These are phyloP conservation scores for Copsychus sechellarum DNA, from an alignment of 2,113 vertebrate genomes.

Conservation along the genomic window DNA sequence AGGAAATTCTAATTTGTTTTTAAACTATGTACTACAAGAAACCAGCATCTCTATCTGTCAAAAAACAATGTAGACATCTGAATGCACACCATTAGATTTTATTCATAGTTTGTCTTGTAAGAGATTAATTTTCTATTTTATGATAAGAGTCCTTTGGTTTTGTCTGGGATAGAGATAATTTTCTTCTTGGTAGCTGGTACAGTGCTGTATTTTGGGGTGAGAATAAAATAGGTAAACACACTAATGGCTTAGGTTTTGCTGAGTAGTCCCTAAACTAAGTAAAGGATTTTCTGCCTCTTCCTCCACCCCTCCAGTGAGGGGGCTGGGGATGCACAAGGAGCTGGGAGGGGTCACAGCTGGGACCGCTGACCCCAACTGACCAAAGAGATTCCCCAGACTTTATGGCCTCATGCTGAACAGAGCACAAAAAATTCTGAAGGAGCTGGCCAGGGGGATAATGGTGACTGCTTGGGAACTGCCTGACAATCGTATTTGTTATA, in stretches of 20 bases:
- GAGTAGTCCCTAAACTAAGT: not conserved
- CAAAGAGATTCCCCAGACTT: not conserved
- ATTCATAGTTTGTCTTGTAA: not conserved
- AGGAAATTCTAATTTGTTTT: not conserved
- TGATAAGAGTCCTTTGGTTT: not conserved
- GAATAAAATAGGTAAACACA: not conserved
- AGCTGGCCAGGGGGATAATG: not conserved
- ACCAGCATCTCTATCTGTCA: not conserved
- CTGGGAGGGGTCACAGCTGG: not conserved
- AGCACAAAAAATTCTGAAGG: not conserved
- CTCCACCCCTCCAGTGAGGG: too few species aligned
- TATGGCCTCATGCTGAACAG: not conserved
- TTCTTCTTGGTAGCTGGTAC: not conserved
- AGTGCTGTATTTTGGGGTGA: not conserved
- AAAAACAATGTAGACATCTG: not conserved
- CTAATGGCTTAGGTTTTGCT: not conserved
- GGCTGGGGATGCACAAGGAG: not conserved
- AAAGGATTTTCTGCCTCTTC: not conserved
- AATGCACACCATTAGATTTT: not conserved
- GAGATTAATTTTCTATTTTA: not conserved
- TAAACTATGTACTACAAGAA: not conserved
- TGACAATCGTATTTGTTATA: not conserved
- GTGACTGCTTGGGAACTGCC: not conserved
- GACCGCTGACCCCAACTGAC: accelerated
- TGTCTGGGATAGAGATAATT: not conserved